Conservation (phyloP, 2,797 vertebrate species). For the Gymnoscopelus microlampas region DNA sequence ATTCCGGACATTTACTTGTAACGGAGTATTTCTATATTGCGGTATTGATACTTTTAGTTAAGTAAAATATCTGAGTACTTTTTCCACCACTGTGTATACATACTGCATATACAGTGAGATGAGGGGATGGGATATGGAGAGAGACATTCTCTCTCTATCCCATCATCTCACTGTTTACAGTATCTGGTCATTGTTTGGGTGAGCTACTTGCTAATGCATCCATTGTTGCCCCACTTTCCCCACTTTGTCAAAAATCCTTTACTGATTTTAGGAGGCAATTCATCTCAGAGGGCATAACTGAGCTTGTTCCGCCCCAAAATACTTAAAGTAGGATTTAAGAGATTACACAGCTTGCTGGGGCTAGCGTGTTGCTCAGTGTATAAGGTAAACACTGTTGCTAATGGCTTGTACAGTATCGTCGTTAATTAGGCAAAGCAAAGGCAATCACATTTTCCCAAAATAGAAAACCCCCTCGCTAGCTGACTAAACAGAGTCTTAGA, state of each 20-base stretch:
- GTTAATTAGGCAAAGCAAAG: constrained; percentile 60
- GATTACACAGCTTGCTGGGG: constrained; percentile 61
- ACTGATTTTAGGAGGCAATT: constrained; percentile 63
- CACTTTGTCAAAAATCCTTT: constrained; percentile 30
- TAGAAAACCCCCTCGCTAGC: constrained; percentile 14
- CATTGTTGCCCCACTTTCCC: constrained; percentile 61
- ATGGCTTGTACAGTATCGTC: constrained; percentile 50
- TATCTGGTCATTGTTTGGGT: background rate
- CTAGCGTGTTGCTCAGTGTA: constrained; percentile 45
- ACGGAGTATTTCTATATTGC: no score
- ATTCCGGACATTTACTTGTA: no score
- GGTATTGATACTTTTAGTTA: no score
- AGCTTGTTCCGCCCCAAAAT: constrained; percentile 63
- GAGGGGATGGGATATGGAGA: constrained; percentile 27
- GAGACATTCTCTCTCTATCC: constrained; percentile 8
- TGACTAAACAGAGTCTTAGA: constrained; percentile 14
- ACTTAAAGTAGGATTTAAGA: constrained; percentile 53
- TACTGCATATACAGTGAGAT: constrained; percentile 9
- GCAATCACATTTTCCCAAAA: constrained; percentile 42
- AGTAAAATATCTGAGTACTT: no score
- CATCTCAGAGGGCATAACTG: constrained; percentile 69
- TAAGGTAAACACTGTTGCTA: constrained; percentile 52
- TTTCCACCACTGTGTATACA: no score
- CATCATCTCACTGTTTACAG: background rate
- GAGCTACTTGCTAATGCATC: constrained; percentile 29